Base-by-base conservation (phyloP, 2,113 vertebrate genomes). In the Strix uralensis region DNA sequence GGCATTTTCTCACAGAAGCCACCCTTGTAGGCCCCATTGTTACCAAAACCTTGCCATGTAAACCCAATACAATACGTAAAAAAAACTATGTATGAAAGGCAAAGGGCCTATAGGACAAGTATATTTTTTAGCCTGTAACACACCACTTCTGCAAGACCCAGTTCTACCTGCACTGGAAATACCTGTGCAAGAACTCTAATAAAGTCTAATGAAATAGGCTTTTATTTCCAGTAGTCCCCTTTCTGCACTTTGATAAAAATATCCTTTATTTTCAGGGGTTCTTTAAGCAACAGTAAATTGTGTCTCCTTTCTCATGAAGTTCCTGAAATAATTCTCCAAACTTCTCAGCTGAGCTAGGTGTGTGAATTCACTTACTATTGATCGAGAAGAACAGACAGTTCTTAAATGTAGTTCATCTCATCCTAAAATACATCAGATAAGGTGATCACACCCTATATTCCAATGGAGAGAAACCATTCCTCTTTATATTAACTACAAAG, bases 201-300 rank as follows among this genome's bases (percentile, higher is more conserved):
- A 72, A 88, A 63, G 16, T 57, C 1, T 20, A 77, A 55, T 59
- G 44, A 80, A 94, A 72, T 15, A 42, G 16, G 4, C 9, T 67
- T 91, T 93, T 83, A 38, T 59, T 95, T 93, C 20, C 34, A 59
- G 11, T 13, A 55, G 12, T 70, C 10, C 3, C 4, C 10, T 78
- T 86, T 65, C 67, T 94, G 26, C 26, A 52, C 69, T 84, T 72
- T 69, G 49, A 81, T 5, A 87, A 89, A 75, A 72, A 72, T 20
- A 4, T 19, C 17, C 19, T 84, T 73, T 91, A 66, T 89, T 79
- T 79, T 87, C 52, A 52, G 20, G 11, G 12, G 46, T 81, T 72
- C 15, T 75, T 94, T 80, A 59, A 38, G 47, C 71, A 88, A 79
- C 15, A 86, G 34, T 63, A 86, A 86, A 77, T 91, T 93, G 40